phyloP scores from a whole-genome alignment of 2,797 vertebrate genomes.

The Serranus cabrilla region DNA sequence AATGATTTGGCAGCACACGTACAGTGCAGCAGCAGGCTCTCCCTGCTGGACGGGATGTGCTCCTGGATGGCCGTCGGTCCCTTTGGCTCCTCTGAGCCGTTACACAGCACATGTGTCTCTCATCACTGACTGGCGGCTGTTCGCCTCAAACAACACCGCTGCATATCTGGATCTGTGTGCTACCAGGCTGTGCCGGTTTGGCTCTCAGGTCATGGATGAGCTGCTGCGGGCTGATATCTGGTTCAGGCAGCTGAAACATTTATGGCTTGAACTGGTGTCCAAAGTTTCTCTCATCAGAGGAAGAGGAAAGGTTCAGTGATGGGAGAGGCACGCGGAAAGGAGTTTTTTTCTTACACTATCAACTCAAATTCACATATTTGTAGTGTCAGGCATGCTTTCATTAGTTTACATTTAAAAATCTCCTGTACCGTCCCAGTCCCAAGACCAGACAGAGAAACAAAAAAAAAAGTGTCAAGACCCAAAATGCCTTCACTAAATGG shows the following conservation, averaged over 20 bases:
- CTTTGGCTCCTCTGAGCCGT: background rate
- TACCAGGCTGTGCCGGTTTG: background rate
- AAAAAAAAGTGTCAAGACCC: no score
- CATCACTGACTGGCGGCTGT: background rate
- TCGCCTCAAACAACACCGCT: background rate
- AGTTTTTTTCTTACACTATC: background rate
- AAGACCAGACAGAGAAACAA: no score
- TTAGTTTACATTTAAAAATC: background rate
- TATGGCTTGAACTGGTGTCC: constrained; percentile 8
- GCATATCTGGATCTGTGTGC: constrained; percentile 1
- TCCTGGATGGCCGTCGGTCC: background rate
- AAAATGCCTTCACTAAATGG: no score
- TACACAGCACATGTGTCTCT: background rate
- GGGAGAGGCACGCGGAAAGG: background rate
- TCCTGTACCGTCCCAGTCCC: no score
- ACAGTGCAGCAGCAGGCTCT: no score
- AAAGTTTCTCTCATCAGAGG: background rate
- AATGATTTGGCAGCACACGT: no score
- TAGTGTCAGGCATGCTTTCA: background rate
- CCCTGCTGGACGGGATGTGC: background rate
- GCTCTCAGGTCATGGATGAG: constrained; percentile 7
- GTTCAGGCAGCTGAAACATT: constrained; percentile 17
- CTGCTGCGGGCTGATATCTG: constrained; percentile 23
- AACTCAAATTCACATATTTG: background rate
- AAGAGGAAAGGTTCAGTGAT: background rate